Evolutionary conservation across 1,140 invertebrate species (phyloP), one percentile per base, ranked within the genome.

Genomic region (Maconellicoccus hirsutus): DNA sequence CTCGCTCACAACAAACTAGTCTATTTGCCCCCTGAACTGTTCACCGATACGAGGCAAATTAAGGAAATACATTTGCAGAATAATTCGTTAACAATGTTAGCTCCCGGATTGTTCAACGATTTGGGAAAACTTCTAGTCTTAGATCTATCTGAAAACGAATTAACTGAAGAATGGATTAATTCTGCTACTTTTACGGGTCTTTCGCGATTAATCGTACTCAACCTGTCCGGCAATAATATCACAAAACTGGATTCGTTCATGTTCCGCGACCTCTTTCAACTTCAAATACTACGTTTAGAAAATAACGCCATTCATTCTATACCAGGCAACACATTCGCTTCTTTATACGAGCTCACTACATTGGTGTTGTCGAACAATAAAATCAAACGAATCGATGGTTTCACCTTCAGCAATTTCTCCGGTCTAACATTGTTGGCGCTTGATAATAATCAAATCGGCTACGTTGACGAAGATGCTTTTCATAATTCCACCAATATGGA

Each of bases 81-180:
- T 76, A 94, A 95, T 79, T 89, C 89, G n/a, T 86, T 94, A 25
- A 89, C 88, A 75, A 90, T 93, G 0, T 77, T 94, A 3, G 90
- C 91, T 22, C 91, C 91, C 0, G 92, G 91, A 1, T 80, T 94
- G 42, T 94, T 95, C 78, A 86, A 86, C 75, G 89, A 91, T 71
- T 80, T 96, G 19, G 85, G 86, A 3, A 89, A 92, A 77, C 79
- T 98, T 25, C 79, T 90, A 71, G 85, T 92, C 26, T 80, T 97
- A 8, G 91, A 96, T 78, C 80, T 95, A 73, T 90, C 91, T 22
- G 85, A 86, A 72, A 97, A 98, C 77, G 87, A 92, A 78, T 81
- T 97, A 27, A 90, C 89, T 33, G 86, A 86, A 59, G 90, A 91
- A 77, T 96, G 89, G 93, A 88, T 92, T 39, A 93, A 92, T 77